Evolutionary conservation across 2,113 vertebrate genomes (phyloP), one percentile per base, ranked within the genome.

Genomic region (Tychaedon coryphoeus): DNA sequence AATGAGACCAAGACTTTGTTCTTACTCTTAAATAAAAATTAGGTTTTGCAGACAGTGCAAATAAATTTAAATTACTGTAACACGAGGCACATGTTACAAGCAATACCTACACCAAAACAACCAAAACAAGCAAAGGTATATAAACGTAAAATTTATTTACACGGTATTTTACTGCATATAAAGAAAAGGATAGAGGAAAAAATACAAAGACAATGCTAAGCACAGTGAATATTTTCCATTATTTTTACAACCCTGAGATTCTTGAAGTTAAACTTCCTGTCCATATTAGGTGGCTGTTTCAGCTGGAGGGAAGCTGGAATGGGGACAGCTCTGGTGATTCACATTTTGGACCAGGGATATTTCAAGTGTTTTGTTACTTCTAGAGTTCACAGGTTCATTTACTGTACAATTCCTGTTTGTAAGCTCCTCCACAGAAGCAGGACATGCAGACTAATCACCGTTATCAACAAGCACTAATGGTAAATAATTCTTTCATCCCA

Each of bases 401-500:
- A 38, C 16, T 43, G 60, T 40, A 65, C 92, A 58, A 40, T 45
- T 72, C 28, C 31, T 70, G 12, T 33, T 51, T 70, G 11, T 70
- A 53, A 75, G 50, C 20, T 69, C 56, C 65, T 80, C 25, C 58
- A 50, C 67, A 80, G 40, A 86, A 77, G 38, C 24, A 61, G 66
- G 51, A 87, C 48, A 40, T n/a, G 36, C 43, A 92, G 57, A 60
- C 26, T 96, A 92, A 94, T 92, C 60, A 91, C 40, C 12, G 2
- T 92, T 93, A 94, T 94, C 93, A 96, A 88, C 79, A 78, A 90
- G 33, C 31, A 47, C 34, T 92, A 84, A 86, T 88, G 69, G 42
- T 89, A 94, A 94, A 89, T 89, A 94, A 95, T 95, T 83, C 4
- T 80, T 93, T 61, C 43, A 67, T 83, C 28, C 33, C 53, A 57